Evolutionary conservation across 2,113 vertebrate genomes (phyloP).

Genomic region (Centropus unirufus): DNA sequence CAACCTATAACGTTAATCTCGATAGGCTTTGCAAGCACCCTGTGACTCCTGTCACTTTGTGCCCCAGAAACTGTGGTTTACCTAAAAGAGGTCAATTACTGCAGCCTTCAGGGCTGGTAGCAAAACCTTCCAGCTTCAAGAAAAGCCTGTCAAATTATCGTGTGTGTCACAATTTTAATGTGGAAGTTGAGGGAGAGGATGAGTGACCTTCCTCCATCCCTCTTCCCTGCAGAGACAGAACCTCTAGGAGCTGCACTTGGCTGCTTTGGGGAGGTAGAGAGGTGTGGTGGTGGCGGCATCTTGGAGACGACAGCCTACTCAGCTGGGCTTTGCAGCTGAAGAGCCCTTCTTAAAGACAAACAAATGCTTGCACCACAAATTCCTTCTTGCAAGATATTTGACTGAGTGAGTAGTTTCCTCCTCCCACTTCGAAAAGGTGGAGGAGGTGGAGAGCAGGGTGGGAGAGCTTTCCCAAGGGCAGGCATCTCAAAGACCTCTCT

Average conservation of each 20-base stretch:
- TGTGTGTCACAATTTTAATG: background rate
- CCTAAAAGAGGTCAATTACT: background rate
- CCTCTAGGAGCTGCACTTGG: background rate
- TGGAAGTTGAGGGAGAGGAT: background rate
- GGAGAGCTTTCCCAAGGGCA: background rate
- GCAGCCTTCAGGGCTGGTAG: background rate
- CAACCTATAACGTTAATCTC: background rate
- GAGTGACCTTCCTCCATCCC: background rate
- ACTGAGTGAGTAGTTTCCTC: background rate
- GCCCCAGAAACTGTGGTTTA: background rate
- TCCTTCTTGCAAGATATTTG: background rate
- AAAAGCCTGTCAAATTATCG: background rate
- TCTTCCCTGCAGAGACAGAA: background rate
- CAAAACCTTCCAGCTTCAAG: background rate
- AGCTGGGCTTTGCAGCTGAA: background rate
- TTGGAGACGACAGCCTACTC: background rate
- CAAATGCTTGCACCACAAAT: background rate
- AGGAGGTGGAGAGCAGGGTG: background rate
- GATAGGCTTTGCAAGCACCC: background rate
- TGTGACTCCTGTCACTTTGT: background rate
- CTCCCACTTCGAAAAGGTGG: background rate
- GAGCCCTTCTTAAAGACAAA: background rate
- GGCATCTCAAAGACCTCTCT: background rate
- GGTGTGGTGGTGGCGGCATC: background rate
- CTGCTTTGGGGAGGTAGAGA: background rate